Evolutionary conservation across 2,113 vertebrate species (phyloP).

Genomic region (Mesitornis unicolor): DNA sequence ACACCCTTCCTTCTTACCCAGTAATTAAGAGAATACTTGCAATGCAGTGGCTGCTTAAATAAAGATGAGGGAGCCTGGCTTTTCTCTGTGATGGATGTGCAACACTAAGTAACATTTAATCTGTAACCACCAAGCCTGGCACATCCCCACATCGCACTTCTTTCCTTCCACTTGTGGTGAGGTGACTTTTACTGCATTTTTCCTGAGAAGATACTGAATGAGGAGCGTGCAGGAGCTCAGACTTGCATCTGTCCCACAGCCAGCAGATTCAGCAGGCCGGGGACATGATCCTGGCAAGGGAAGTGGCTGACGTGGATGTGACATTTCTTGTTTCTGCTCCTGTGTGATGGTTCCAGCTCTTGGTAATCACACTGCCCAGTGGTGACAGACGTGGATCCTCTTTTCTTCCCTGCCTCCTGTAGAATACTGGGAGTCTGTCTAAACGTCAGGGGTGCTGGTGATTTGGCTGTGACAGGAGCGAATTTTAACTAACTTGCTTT

Average conservation of each 20-base stretch:
- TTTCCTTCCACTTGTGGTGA: neutral
- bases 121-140: neutral
- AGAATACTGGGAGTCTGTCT: neutral
- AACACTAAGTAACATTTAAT: neutral
- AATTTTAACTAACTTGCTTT: constrained; percentile 26
- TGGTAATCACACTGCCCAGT: neutral
- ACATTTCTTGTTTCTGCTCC: neutral
- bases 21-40: neutral
- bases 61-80: neutral
- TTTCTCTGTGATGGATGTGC: neutral
- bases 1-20: neutral
- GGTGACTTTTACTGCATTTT: neutral
- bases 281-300: neutral
- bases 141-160: neutral
- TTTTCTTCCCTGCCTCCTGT: neutral
- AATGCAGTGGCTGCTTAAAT: neutral
- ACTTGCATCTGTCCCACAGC: neutral
- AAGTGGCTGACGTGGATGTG: neutral
- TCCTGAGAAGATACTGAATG: neutral
- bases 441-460: neutral
- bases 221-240: neutral
- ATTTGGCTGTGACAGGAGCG: neutral
- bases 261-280: neutral
- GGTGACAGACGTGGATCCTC: neutral
- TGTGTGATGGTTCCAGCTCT: neutral